Evolutionary conservation across 2,797 vertebrate species (phyloP).

Genomic region (Clarias laeviceps): DNA sequence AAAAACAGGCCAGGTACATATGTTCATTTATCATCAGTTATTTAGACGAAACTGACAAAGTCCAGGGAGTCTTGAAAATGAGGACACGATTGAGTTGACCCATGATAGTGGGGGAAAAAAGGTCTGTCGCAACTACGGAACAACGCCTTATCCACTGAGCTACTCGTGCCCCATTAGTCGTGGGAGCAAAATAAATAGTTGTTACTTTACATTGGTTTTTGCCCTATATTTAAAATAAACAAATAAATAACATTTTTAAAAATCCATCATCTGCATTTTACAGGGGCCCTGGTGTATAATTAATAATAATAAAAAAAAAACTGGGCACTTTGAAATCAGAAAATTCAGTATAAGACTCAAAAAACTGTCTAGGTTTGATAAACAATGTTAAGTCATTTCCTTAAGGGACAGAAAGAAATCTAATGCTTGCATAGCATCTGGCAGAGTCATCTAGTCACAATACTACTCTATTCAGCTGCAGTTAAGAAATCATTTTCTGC

Average conservation of each 20-base stretch:
- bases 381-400: conserved; percentile 13
- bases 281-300: not conserved
- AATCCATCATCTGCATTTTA: not conserved
- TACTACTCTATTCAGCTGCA: not conserved
- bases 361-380: conserved; percentile 3
- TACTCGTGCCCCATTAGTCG: too few relatives aligned
- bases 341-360: not conserved
- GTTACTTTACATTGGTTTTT: not conserved
- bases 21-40: not conserved
- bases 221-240: not conserved
- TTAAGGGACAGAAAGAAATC: conserved; percentile 13
- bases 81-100: not conserved
- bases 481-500: conserved; percentile 12
- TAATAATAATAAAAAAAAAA: not conserved
- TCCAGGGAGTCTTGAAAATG: not conserved
- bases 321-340: not conserved
- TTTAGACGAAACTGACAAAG: not conserved
- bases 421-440: conserved; percentile 18
- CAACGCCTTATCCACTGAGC: too few relatives aligned
- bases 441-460: conserved; percentile 10
- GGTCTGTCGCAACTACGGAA: too few relatives aligned
- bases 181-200: not conserved
- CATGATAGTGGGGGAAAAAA: not conserved
- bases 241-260: not conserved
- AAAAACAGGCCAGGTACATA: not conserved